Percentiles rank a stretch among this genome's conserved stretches.
Evolutionary conservation across 2,113 vertebrate genomes (phyloP).

Genomic region (Mustela lutreola): DNA sequence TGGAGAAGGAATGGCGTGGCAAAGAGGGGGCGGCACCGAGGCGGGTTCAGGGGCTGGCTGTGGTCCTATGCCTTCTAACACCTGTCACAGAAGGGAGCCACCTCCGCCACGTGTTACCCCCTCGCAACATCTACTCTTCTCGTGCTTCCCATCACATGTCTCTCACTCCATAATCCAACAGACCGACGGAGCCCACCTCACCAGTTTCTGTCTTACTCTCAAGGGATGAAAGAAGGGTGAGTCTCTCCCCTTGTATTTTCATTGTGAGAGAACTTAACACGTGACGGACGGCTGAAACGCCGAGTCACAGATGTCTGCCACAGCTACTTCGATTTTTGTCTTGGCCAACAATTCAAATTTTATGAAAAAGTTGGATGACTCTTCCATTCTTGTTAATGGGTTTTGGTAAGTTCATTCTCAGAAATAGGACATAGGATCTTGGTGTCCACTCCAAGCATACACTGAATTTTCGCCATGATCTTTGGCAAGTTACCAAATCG

Average conservation of each 20-base stretch:
- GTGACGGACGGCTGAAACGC: neutral
- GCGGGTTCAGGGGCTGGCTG: accelerated
- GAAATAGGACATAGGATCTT: neutral
- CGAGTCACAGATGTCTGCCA: neutral
- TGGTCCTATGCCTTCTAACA: accelerated
- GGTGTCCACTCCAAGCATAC: neutral
- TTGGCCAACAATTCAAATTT: neutral
- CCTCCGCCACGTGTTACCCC: neutral
- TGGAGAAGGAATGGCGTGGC: neutral
- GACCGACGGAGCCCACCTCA: too few species aligned
- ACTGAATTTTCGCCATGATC: neutral
- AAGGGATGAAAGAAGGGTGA: neutral
- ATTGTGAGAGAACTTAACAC: neutral
- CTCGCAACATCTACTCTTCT: accelerated
- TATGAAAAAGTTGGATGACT: neutral
- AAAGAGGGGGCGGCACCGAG: too few species aligned
- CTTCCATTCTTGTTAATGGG: neutral
- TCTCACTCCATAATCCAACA: neutral
- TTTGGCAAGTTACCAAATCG: neutral
- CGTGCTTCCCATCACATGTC: accelerated
- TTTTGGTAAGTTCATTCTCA: neutral
- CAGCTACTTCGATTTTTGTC: neutral
- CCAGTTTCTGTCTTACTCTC: too few species aligned
- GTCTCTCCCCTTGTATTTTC: neutral
- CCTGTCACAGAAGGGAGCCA: accelerated